Evolutionary conservation across 1,140 invertebrate genomes (phyloP).

Genomic region (Aphelenchoides fujianensis): DNA sequence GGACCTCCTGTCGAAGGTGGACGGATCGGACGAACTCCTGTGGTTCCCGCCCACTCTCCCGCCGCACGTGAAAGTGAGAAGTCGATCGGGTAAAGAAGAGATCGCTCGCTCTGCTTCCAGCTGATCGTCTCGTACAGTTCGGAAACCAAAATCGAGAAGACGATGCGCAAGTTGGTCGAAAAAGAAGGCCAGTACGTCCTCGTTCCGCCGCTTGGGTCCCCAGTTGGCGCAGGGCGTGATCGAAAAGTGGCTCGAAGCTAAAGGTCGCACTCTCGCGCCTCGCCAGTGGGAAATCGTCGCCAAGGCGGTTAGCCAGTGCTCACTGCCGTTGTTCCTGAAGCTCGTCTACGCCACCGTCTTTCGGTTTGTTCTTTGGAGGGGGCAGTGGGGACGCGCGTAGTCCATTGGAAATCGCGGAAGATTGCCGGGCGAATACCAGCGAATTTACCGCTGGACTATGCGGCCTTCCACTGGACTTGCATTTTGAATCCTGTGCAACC

Average conservation of each 20-base stretch:
- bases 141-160: constrained; percentile 38
- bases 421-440: no score
- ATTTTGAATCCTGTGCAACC: no score
- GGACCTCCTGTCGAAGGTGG: constrained; percentile 87
- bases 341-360: constrained; percentile 76
- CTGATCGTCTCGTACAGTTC: no score
- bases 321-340: constrained; percentile 93
- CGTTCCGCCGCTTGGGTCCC: constrained; percentile 73
- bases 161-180: constrained; percentile 48
- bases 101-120: no score
- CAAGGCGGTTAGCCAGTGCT: constrained; percentile 84
- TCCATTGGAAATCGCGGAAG: background rate
- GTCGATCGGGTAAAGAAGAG: no score
- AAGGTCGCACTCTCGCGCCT: constrained; percentile 79
- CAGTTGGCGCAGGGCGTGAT: constrained; percentile 88
- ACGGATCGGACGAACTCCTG: constrained; percentile 88
- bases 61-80: constrained; percentile 77
- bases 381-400: background rate
- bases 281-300: constrained; percentile 91
- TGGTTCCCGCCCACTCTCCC: constrained; percentile 90
- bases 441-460: no score
- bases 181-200: constrained; percentile 83
- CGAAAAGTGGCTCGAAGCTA: constrained; percentile 89
- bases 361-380: constrained; percentile 25
- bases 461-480: no score